Conservation (phyloP, 1,140 invertebrate genomes). For the Argopecten irradians region DNA sequence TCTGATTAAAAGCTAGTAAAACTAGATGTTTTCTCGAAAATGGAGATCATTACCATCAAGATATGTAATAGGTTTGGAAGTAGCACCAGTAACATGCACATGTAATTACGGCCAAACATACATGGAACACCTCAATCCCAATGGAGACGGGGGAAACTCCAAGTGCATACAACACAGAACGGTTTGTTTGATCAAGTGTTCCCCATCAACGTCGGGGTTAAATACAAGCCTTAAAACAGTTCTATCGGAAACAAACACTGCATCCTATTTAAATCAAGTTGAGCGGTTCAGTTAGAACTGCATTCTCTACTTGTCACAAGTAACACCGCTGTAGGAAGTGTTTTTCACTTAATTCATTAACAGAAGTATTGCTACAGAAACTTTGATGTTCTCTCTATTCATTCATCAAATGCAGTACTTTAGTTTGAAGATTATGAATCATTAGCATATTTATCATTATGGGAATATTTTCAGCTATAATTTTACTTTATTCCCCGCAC, state of each 20-base stretch:
- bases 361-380: background rate
- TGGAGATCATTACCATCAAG: slow-evolving; percentile 6
- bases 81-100: background rate
- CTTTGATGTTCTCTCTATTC: background rate
- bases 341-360: background rate
- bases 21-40: slow-evolving; percentile 11
- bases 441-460: no score
- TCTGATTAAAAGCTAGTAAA: slow-evolving; percentile 18
- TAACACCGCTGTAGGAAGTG: background rate
- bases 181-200: slow-evolving; percentile 17
- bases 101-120: background rate
- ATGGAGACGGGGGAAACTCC: background rate
- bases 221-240: background rate
- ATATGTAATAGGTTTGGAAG: background rate
- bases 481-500: background rate
- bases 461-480: background rate
- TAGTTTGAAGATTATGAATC: no score
- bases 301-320: background rate
- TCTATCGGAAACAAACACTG: background rate
- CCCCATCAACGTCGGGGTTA: background rate
- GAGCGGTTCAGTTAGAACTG: background rate
- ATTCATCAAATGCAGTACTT: no score
- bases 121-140: background rate
- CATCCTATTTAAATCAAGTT: background rate
- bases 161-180: background rate